Base-by-base conservation (phyloP, 2,797 vertebrate species). In the Enteromius trimaculatus region DNA sequence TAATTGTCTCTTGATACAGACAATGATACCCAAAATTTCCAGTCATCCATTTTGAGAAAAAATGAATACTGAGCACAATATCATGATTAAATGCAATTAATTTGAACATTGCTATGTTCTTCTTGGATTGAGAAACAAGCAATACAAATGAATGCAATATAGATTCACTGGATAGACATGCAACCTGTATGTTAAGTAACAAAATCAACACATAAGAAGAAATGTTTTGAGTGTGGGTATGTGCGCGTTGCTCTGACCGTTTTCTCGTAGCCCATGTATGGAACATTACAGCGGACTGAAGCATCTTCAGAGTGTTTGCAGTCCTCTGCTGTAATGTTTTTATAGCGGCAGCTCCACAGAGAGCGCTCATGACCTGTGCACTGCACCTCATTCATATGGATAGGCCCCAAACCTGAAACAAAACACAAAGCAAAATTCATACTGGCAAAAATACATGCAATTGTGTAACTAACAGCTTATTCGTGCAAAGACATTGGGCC, bases 341-440 rank as follows among this genome's bases (percentile, higher is more conserved):
- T 97, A 90, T 93, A 95, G 1, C 93, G 93, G 51, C 98, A 99
- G 88, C 89, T 95, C 96, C 96, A 97, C 23, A 99, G 92, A 55
- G 97, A 95, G 80, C 92, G 93, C 90, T 99, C 98, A 0, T 88
- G 89, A 17, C 98, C 98, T 0, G 91, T 74, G 77, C 98, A 99
- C 80, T 94, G 95, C 82, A 98, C 97, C 90, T 98, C 97, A 0
- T 96, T 99, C 94, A 99, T 90, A 91, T 99, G 96, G 89, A 99
- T 96, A 0, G 97, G 96, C 53, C 97, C 98, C 62, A 95, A 96
- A 16, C 97, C 98, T 99, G 89, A 26, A 31, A 11, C 10, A 70
- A 69, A 11, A 69, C 75, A 85, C 17, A 85, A 71, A 17, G 86
- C 66, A 87, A 65, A 16, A 29, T 37, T 26, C 34, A 76, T 34